A percentile compares a stretch with the other conserved stretches of the same genome.
These are phyloP conservation scores for Rynchops niger DNA, from an alignment of 2,113 vertebrate genomes.

Conservation along the genomic window DNA sequence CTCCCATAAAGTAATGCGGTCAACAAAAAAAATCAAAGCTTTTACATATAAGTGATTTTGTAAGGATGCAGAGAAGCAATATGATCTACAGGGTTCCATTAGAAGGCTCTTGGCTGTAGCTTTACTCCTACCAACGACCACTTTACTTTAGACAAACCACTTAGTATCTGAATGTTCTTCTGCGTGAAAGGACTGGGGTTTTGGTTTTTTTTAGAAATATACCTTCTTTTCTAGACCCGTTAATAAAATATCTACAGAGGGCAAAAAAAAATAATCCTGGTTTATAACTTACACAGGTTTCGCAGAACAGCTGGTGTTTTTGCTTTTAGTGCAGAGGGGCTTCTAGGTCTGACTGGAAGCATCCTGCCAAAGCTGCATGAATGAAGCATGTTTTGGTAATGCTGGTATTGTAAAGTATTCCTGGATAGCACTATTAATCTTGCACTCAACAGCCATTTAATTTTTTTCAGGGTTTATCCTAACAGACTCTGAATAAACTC, in stretches of 20 bases:
- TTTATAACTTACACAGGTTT: neutral
- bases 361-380: neutral
- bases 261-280: neutral
- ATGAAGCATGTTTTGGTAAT: neutral
- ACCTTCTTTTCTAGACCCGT: neutral
- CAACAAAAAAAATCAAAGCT: neutral
- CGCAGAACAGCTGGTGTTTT: neutral
- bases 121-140: neutral
- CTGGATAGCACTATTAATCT: neutral
- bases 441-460: neutral
- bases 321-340: neutral
- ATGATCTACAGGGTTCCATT: neutral
- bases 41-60: neutral
- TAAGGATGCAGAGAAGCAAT: neutral
- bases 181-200: neutral
- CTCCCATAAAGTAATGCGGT: neutral
- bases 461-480: constrained; percentile 17
- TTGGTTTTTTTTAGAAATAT: neutral
- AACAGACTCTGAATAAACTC: constrained; percentile 25
- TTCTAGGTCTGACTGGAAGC: neutral
- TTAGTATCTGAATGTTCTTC: neutral
- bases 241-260: neutral
- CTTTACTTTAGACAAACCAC: neutral
- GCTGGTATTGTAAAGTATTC: neutral
- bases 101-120: neutral